Base-by-base conservation (phyloP, 2,113 vertebrate genomes). In the Carassius gibelio region DNA sequence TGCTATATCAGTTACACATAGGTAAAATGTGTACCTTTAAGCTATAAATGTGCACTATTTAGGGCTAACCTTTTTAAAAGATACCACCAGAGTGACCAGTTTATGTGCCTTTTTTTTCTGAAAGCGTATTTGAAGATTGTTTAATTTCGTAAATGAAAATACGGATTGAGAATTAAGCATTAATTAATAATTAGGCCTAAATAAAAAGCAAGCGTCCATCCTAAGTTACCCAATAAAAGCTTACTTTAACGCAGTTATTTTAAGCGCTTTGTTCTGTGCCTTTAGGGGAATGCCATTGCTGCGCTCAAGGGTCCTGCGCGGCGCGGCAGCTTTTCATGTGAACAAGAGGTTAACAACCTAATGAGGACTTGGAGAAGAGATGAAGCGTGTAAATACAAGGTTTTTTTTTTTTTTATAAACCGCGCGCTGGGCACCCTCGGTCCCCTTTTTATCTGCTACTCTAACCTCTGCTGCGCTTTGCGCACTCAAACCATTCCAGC, bases 301-400 rank as follows among this genome's bases (percentile, higher is more conserved):
- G 62, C 92, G 92, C 92, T 91, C 91, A 89, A 88, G 91, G 90
- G 87, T 90, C 92, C 93, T 93, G 89, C 91, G 91, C 93, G 19
- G 81, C 90, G 92, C 93, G 92, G 93, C 89, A 85, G 92, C 93
- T 92, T 95, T 94, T 92, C 94, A 93, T 95, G 93, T 94, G 93
- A 95, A 95, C 94, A 91, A 94, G 94, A 94, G 95, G 95, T 96
- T 96, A 96, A 95, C 95, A 95, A 94, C 95, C 94, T 95, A 94
- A 95, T 95, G 95, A 95, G 94, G 90, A 90, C 93, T 92, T 93
- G 93, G 93, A 93, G 94, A 92, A 93, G 94, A 95, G 94, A 91
- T 95, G 94, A 95, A 95, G 95, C 96, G 95, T 95, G 95, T 96
- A 96, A 96, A 94, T 92, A 92, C 93, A 86, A 92, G 91, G 92